Conservation (phyloP, 2,888 invertebrate genomes). For the Archips xylosteana region DNA sequence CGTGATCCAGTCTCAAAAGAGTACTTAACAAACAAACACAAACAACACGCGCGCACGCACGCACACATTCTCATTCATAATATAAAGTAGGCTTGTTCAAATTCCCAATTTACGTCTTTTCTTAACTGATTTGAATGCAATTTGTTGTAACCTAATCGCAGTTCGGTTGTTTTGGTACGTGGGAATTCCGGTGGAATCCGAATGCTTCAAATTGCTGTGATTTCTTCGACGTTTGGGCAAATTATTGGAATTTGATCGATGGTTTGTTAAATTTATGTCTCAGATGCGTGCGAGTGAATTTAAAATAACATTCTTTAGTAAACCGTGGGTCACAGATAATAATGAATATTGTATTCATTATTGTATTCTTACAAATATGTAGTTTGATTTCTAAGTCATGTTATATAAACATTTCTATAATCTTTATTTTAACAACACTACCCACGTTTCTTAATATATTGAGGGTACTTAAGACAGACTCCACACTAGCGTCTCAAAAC, state of each 20-base stretch:
- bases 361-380: too few relatives aligned
- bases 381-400: too few relatives aligned
- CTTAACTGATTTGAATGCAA: slow-evolving; percentile 17
- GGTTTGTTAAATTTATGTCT: slow-evolving; percentile 2
- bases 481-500: too few relatives aligned
- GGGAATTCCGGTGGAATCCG: slow-evolving; percentile 48
- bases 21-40: too few relatives aligned
- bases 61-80: too few relatives aligned
- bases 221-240: slow-evolving; percentile 17
- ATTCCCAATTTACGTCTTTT: background rate
- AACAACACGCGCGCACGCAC: too few relatives aligned
- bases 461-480: too few relatives aligned
- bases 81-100: background rate
- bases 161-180: slow-evolving; percentile 50
- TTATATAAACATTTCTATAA: too few relatives aligned
- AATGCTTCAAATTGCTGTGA: slow-evolving; percentile 34
- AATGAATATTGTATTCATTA: too few relatives aligned
- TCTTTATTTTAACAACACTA: too few relatives aligned
- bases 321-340: background rate
- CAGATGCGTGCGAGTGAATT: slow-evolving; percentile 23
- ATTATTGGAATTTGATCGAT: slow-evolving; percentile 15
- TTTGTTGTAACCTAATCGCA: slow-evolving; percentile 37
- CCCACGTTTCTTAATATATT: too few relatives aligned
- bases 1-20: too few relatives aligned
- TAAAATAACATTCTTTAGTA: background rate